Evolutionary conservation across 1,140 invertebrate species (phyloP), one percentile per base, ranked within the genome.

Genomic region (Cydia fagiglandana): DNA sequence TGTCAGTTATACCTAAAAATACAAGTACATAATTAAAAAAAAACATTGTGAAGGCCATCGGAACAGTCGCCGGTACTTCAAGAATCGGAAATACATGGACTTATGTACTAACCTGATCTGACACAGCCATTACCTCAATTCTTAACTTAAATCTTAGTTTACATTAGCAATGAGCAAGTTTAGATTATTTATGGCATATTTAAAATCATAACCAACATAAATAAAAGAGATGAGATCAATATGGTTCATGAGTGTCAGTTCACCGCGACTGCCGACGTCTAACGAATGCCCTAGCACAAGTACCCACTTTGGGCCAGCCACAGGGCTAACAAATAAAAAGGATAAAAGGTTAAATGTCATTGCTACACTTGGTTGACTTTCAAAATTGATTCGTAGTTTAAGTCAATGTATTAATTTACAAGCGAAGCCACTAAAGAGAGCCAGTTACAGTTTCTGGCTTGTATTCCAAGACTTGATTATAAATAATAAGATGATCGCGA

Each of bases 191-290:
- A 86, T 88, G 88, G 84, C 85, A 85, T 88, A 85, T 86, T 80
- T 84, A 81, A 34, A 81, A 86, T 84, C 77, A 86, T 81, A 82
- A 83, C 81, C 84, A 81, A 85, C 81, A 89, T 89, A 87, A 88
- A 89, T 86, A 88, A 45, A 53, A 88, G 76, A 86, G 83, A 90
- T 91, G 89, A 91, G 89, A 91, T 91, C 89, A 91, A 87, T 86
- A 87, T 87, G 85, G 77, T 84, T 84, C 76, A 85, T 83, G 83
- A 83, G 74, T 68, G 73, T 73, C 76, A 56, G 50, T 56, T 66
- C 74, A 73, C 64, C 64, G 66, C 20, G 15, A 30, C 38, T 41
- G 34, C 73, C 10, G 45, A 28, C 17, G 45, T 28, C 34, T 38
- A 38, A 70, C 66, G 66, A 41, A 70, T 17, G 66, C 15, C 30